A percentile compares a stretch with the other conserved stretches of the same genome.
Evolutionary conservation across 2,113 vertebrate species (phyloP).

Genomic region (Menura novaehollandiae): DNA sequence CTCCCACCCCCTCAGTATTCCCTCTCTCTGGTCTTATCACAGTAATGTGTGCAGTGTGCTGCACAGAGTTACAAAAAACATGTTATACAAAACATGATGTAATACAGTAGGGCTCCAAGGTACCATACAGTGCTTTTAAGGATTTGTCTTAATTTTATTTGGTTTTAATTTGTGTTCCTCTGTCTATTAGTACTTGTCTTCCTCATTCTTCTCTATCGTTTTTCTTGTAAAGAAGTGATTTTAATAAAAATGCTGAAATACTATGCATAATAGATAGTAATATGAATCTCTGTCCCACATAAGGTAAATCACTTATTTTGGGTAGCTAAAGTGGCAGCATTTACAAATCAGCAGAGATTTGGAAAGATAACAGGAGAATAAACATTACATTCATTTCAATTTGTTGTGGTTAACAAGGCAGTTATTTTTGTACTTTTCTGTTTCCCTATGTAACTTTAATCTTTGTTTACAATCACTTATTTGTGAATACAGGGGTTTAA

Average conservation of each 20-base stretch:
- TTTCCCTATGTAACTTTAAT: not conserved
- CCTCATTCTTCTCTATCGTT: not conserved
- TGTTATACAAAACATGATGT: not conserved
- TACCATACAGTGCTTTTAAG: not conserved
- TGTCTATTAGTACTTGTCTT: not conserved
- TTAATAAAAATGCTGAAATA: not conserved
- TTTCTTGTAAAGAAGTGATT: not conserved
- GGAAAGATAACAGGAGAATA: not conserved
- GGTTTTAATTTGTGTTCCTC: not conserved
- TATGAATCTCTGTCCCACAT: not conserved
- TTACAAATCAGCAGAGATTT: not conserved
- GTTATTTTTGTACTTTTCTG: not conserved
- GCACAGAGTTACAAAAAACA: not conserved
- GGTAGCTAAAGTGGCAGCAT: not conserved
- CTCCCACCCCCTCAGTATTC: not conserved
- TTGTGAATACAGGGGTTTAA: not conserved
- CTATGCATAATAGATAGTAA: not conserved
- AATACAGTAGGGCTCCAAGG: not conserved
- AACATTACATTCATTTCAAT: not conserved
- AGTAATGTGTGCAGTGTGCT: not conserved
- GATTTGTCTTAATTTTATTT: not conserved
- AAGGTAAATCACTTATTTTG: not conserved
- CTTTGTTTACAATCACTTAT: not conserved
- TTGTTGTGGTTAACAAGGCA: not conserved
- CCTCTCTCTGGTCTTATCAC: not conserved